Evolutionary conservation across 2,113 vertebrate genomes (phyloP).

Genomic region (Dromaius novaehollandiae): DNA sequence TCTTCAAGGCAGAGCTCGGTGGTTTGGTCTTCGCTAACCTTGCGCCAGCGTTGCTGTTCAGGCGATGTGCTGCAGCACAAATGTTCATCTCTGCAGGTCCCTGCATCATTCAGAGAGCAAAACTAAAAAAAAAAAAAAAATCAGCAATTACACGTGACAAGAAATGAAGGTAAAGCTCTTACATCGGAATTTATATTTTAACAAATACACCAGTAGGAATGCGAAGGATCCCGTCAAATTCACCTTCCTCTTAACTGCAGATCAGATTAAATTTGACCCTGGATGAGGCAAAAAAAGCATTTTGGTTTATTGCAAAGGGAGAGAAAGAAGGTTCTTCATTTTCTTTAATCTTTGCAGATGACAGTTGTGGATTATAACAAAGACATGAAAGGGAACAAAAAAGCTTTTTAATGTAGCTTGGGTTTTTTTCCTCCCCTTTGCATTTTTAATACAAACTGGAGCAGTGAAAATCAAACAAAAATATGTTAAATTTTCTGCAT

Average conservation of each 20-base stretch:
- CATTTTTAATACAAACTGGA: neutral
- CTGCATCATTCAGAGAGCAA: neutral
- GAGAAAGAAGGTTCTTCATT: neutral
- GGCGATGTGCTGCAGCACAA: neutral
- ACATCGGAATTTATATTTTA: neutral
- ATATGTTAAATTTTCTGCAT: neutral
- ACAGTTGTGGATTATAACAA: neutral
- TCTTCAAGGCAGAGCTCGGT: fast-evolving
- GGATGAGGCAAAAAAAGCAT: neutral
- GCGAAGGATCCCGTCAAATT: neutral
- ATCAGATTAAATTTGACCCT: neutral
- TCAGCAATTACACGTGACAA: neutral
- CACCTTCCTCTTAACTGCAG: neutral
- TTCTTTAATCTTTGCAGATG: conserved; percentile 5
- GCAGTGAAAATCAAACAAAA: neutral
- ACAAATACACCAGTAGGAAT: neutral
- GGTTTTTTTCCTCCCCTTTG: neutral
- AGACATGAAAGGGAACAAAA: conserved; percentile 1
- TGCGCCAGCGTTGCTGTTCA: neutral
- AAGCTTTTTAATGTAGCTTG: neutral
- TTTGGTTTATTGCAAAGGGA: neutral
- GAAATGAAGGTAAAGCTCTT: neutral
- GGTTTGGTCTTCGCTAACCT: neutral
- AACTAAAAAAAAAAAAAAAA: neutral
- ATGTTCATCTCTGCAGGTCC: neutral